Conservation (phyloP, 2,113 vertebrate genomes). For the Halichoeres trimaculatus region DNA sequence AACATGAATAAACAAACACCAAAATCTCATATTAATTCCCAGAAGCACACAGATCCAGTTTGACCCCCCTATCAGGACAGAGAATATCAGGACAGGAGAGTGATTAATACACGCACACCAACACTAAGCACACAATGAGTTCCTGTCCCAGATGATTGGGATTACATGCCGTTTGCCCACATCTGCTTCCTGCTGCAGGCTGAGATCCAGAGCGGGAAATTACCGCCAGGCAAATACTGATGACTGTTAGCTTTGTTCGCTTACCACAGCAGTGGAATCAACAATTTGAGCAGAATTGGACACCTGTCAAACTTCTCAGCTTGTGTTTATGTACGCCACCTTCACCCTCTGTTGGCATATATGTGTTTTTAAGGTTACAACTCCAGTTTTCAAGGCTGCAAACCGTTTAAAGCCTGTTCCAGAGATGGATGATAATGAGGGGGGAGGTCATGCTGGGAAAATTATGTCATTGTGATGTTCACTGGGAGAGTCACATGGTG, state of each 20-base stretch:
- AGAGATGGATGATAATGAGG: not conserved
- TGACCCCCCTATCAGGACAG: not conserved
- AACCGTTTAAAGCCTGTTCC: not conserved
- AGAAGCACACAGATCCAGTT: not conserved
- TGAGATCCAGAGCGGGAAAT: conserved; percentile 48
- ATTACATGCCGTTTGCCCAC: conserved; percentile 66
- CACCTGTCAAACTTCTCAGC: not conserved
- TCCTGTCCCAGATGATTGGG: conserved; percentile 66
- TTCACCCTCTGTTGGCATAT: not conserved
- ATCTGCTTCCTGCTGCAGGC: conserved; percentile 73
- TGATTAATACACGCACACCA: conserved; percentile 44
- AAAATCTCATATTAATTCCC: conserved; percentile 3
- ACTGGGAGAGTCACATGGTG: conserved; percentile 1
- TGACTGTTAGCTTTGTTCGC: conserved; percentile 17
- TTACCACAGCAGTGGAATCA: not conserved
- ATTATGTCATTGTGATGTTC: conserved; percentile 3
- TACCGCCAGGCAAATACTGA: conserved; percentile 22
- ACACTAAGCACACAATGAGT: conserved; percentile 48
- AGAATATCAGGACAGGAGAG: conserved; percentile 30
- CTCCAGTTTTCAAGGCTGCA: not conserved
- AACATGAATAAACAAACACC: not conserved
- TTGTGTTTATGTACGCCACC: not conserved
- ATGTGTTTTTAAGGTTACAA: not conserved
- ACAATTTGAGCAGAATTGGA: not conserved
- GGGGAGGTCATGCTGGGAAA: conserved; percentile 24